A percentile compares a stretch with the other conserved stretches of the same genome.
phyloP scores from a whole-genome alignment of 2,797 vertebrate species.

The Micropoecilia bifurca region DNA sequence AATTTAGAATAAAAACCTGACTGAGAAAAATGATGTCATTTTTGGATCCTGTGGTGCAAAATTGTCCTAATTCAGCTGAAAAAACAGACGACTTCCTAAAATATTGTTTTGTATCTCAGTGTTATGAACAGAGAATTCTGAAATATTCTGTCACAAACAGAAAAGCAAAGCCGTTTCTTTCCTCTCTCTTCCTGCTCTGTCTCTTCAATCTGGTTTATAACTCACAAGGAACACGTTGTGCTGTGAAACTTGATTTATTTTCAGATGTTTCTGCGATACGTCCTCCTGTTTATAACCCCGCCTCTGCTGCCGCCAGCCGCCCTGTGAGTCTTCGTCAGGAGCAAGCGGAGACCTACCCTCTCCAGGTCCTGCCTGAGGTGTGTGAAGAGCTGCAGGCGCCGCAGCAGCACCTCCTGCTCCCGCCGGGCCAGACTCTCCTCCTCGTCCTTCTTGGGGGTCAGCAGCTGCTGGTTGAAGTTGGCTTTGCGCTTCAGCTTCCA shows the following conservation, averaged over 20 bases:
- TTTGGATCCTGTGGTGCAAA: no score
- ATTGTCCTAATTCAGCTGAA: no score
- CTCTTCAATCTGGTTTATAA: neutral
- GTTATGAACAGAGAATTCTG: neutral
- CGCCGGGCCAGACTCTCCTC: conserved; percentile 95
- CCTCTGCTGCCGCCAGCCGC: neutral
- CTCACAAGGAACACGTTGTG: neutral
- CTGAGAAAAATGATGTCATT: no score
- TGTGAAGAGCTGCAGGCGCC: conserved; percentile 94
- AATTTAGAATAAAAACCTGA: no score
- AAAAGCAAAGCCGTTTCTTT: no score
- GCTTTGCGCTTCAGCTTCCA: conserved; percentile 97
- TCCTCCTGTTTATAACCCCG: neutral
- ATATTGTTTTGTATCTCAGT: no score
- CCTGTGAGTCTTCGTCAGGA: neutral
- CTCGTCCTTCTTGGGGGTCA: conserved; percentile 95
- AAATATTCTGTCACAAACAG: no score
- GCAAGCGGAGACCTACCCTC: conserved; percentile 84
- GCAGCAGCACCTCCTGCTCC: conserved; percentile 94
- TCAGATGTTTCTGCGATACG: neutral
- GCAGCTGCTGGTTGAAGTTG: conserved; percentile 95
- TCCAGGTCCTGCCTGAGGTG: conserved; percentile 98
- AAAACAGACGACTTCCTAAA: no score
- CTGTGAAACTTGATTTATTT: neutral
- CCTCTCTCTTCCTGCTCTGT: neutral